Conservation (phyloP, 2,797 vertebrate species). For the Acipenser transmontanus region DNA sequence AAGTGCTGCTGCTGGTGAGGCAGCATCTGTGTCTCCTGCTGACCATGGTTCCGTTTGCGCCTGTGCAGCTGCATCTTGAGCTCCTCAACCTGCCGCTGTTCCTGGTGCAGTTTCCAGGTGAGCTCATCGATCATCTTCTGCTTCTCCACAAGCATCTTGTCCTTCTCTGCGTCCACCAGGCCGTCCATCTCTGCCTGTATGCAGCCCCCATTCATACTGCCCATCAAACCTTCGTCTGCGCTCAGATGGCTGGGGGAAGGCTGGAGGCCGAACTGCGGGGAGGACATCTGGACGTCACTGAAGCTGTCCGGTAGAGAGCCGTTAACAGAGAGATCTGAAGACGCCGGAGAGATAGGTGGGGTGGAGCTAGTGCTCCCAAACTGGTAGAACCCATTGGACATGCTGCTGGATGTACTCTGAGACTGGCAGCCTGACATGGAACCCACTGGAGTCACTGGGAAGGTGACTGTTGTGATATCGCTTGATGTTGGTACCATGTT, state of each 20-base stretch:
- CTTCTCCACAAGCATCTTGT: slow-evolving; percentile 98
- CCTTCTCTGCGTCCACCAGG: slow-evolving; percentile 79
- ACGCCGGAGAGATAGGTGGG: slow-evolving; percentile 89
- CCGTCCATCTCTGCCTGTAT: slow-evolving; percentile 61
- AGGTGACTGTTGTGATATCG: slow-evolving; percentile 85
- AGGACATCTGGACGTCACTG: slow-evolving; percentile 82
- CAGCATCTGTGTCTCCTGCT: slow-evolving; percentile 63
- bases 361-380: slow-evolving; percentile 91
- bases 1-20: slow-evolving; percentile 57
- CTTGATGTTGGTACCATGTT: slow-evolving; percentile 60
- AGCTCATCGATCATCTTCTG: slow-evolving; percentile 97
- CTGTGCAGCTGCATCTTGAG: slow-evolving; percentile 89
- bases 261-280: slow-evolving; percentile 75
- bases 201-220: slow-evolving; percentile 40
- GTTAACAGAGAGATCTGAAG: slow-evolving; percentile 82
- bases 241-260: slow-evolving; percentile 68
- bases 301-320: slow-evolving; percentile 91
- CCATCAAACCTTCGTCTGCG: slow-evolving; percentile 69
- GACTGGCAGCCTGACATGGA: slow-evolving; percentile 79
- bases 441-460: slow-evolving; percentile 78
- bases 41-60: slow-evolving; percentile 67
- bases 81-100: slow-evolving; percentile 94
- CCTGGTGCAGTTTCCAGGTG: slow-evolving; percentile 92
- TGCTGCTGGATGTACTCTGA: slow-evolving; percentile 66
- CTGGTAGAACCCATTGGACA: slow-evolving; percentile 83